phyloP scores from a whole-genome alignment of 2,888 invertebrate genomes.

The Sicus ferrugineus region DNA sequence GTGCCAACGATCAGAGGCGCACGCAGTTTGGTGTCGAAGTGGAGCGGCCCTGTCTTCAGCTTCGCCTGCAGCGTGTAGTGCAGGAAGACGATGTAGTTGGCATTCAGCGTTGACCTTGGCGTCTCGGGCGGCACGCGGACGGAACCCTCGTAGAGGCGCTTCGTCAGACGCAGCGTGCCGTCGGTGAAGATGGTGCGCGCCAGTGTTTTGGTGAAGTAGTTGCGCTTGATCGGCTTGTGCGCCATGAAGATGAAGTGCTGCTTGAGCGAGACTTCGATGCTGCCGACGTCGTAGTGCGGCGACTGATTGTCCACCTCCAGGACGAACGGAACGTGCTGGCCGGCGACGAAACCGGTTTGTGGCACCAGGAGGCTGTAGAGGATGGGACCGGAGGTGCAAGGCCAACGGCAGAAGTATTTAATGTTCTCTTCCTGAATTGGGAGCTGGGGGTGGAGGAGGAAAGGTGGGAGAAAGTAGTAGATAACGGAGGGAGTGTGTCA shows the following conservation, averaged over 20 bases:
- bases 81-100: conserved; percentile 56
- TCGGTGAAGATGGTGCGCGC: conserved; percentile 51
- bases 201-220: conserved; percentile 54
- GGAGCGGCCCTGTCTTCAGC: conserved; percentile 55
- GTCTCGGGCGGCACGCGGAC: conserved; percentile 70
- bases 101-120: conserved; percentile 72
- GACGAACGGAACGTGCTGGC: conserved; percentile 74
- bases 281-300: conserved; percentile 55
- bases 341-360: conserved; percentile 75
- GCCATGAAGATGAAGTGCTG: conserved; percentile 58
- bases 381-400: conserved; percentile 57
- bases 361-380: conserved; percentile 65
- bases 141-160: conserved; percentile 67
- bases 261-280: conserved; percentile 54
- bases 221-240: conserved; percentile 56
- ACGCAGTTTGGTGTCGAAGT: conserved; percentile 54
- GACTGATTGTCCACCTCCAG: conserved; percentile 74
- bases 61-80: conserved; percentile 56
- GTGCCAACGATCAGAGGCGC: conserved; percentile 57
- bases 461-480: not conserved
- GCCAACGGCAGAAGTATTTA: conserved; percentile 58
- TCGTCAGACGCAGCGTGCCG: conserved; percentile 51
- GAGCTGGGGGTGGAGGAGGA: conserved; percentile 42
- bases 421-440: conserved; percentile 55
- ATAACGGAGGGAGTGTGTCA: not conserved